These are phyloP conservation scores for Amblyopsis rosae DNA, from an alignment of 2,113 vertebrate genomes.

Conservation along the genomic window DNA sequence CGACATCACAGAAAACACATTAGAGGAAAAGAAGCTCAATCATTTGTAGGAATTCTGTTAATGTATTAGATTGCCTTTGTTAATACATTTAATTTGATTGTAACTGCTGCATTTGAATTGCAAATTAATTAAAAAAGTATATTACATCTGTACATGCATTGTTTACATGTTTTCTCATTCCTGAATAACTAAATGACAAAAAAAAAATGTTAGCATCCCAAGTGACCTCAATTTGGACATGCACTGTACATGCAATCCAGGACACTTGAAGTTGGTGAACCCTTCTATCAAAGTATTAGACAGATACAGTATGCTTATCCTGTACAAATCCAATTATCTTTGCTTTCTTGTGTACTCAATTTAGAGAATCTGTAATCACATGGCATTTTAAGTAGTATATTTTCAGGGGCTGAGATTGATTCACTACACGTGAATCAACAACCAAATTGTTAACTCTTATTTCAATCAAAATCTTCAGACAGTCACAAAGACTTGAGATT, in stretches of 20 bases:
- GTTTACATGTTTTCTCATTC: not conserved
- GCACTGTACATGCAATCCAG: constrained; percentile 5
- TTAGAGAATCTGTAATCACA: not conserved
- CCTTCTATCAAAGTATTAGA: not conserved
- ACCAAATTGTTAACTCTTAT: not conserved
- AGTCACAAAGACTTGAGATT: not conserved
- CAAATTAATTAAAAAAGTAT: not conserved
- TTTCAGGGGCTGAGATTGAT: not conserved
- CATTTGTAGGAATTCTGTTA: too few species aligned
- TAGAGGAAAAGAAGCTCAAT: too few species aligned
- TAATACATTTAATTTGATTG: too few species aligned
- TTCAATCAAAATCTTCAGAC: not conserved
- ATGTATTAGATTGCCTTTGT: too few species aligned
- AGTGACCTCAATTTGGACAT: constrained; percentile 1
- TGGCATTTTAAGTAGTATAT: not conserved
- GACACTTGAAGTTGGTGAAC: not conserved
- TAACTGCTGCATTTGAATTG: not conserved
- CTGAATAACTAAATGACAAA: not conserved
- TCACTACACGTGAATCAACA: not conserved
- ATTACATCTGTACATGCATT: not conserved
- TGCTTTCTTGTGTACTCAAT: not conserved
- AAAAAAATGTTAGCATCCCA: not conserved
- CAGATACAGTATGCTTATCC: constrained; percentile 7
- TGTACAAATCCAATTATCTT: constrained; percentile 4
- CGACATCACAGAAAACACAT: too few species aligned